phyloP scores from a whole-genome alignment of 2,113 vertebrate genomes.

The Eudorcas thomsonii region DNA sequence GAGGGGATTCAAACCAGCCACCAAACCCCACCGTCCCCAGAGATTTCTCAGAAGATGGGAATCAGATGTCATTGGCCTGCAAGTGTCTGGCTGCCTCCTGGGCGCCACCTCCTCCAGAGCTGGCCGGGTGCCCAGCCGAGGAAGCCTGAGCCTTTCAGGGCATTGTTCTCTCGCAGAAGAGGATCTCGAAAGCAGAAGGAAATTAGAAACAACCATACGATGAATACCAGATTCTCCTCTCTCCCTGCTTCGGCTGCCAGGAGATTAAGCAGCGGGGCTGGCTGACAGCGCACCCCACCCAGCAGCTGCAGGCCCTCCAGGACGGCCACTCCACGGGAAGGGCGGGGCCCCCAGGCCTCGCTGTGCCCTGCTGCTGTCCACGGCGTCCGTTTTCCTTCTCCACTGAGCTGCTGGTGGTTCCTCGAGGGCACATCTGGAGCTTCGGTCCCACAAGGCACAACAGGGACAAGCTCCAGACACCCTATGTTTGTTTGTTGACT shows the following conservation, averaged over 20 bases:
- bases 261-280: background rate
- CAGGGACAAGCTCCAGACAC: accelerated
- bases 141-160: background rate
- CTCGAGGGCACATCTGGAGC: background rate
- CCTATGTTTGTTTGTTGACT: background rate
- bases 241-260: slow-evolving; percentile 7
- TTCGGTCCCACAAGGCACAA: background rate
- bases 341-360: accelerated
- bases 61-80: background rate
- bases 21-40: background rate
- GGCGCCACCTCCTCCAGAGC: background rate
- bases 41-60: background rate
- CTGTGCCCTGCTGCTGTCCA: background rate
- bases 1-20: background rate
- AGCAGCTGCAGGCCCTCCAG: background rate
- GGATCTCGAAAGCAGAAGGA: slow-evolving; percentile 73
- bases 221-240: slow-evolving; percentile 51
- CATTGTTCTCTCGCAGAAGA: slow-evolving; percentile 42
- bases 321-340: accelerated
- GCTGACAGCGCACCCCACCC: background rate
- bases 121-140: background rate
- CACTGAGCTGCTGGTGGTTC: background rate
- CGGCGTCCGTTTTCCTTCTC: background rate
- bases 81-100: background rate
- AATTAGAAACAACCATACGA: slow-evolving; percentile 49